Evolutionary conservation across 2,797 vertebrate species (phyloP).

Genomic region (Perodicticus potto): DNA sequence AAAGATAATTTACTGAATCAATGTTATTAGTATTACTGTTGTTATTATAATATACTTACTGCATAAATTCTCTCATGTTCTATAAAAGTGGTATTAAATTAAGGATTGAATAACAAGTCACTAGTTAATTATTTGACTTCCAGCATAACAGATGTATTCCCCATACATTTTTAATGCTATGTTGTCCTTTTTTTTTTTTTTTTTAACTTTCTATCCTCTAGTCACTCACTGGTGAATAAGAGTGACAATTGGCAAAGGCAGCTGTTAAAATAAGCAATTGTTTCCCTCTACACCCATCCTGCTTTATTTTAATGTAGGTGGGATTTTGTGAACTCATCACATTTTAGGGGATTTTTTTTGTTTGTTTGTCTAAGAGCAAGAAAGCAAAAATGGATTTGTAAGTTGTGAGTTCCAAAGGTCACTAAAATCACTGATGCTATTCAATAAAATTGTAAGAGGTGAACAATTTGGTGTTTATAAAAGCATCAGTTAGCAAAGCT

Average conservation of each 20-base stretch:
- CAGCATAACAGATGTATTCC: conserved; percentile 11
- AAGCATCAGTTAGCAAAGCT: not conserved
- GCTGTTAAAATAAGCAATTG: conserved; percentile 41
- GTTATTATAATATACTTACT: not conserved
- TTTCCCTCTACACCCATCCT: not conserved
- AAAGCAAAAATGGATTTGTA: conserved; percentile 35
- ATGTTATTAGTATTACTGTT: not conserved
- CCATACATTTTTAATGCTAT: not conserved
- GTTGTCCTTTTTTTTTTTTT: not conserved
- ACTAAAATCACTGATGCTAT: conserved; percentile 53
- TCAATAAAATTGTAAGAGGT: conserved; percentile 51
- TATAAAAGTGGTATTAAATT: not conserved
- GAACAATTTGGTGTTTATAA: conserved; percentile 18
- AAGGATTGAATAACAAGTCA: not conserved
- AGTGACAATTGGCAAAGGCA: not conserved
- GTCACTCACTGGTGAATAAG: conserved; percentile 47
- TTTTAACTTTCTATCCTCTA: conserved; percentile 25
- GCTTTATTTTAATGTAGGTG: conserved; percentile 36
- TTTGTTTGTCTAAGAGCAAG: not conserved
- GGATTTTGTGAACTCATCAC: conserved; percentile 22
- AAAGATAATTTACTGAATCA: not conserved
- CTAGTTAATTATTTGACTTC: conserved; percentile 13
- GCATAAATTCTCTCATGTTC: not conserved
- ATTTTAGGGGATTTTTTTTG: not conserved
- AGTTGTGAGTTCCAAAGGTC: conserved; percentile 41